Evolutionary conservation across 2,113 vertebrate genomes (phyloP).

Genomic region (Prietella phreatophila): DNA sequence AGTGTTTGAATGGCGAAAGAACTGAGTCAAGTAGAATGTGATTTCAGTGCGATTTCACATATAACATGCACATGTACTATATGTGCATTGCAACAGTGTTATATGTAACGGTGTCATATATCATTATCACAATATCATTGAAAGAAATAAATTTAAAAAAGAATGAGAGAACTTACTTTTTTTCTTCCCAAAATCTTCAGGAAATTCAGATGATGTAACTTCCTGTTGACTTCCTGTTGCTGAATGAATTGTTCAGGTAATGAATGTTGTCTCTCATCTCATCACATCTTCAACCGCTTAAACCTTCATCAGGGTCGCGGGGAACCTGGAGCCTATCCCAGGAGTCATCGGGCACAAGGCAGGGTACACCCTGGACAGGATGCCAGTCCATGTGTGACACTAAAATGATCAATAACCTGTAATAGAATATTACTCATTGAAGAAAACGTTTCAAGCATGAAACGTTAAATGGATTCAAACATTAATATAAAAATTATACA

Average conservation of each 20-base stretch:
- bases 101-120: not conserved
- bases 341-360: no score
- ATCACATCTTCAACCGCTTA: no score
- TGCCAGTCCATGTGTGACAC: no score
- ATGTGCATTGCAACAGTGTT: not conserved
- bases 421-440: no score
- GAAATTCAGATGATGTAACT: not conserved
- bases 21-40: not conserved
- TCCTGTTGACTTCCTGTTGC: not conserved
- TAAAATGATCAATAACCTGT: no score
- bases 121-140: not conserved
- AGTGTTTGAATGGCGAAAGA: not conserved
- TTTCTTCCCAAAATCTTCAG: not conserved
- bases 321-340: no score
- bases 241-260: no score
- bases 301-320: no score
- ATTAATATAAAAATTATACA: not conserved
- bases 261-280: no score
- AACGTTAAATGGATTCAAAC: not conserved
- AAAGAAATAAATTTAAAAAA: not conserved
- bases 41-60: not conserved
- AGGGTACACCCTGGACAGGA: no score
- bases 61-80: not conserved
- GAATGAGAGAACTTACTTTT: not conserved
- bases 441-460: not conserved